Conservation (phyloP, 2,888 invertebrate species). For the Drosophila monieri region DNA sequence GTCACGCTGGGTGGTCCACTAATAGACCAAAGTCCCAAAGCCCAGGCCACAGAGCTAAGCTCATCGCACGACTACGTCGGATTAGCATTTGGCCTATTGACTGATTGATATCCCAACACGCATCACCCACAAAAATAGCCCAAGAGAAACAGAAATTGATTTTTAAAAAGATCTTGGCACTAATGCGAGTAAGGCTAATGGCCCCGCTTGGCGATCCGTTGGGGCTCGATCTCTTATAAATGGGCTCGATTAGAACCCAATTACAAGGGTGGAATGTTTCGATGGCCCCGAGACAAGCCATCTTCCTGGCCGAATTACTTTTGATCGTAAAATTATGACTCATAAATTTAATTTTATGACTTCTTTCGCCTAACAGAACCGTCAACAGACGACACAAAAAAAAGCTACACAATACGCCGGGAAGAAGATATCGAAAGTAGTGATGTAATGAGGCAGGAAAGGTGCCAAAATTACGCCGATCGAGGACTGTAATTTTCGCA, state of each 20-base stretch:
- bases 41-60: constrained; percentile 20
- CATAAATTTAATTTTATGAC: constrained; percentile 79
- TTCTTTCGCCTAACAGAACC: constrained; percentile 50
- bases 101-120: constrained; percentile 67
- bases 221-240: constrained; percentile 42
- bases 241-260: constrained; percentile 74
- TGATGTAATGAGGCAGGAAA: constrained; percentile 36
- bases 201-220: constrained; percentile 31
- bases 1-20: constrained; percentile 79
- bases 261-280: constrained; percentile 52
- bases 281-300: constrained; percentile 29
- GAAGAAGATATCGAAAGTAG: constrained; percentile 26
- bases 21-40: constrained; percentile 55
- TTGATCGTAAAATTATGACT: constrained; percentile 71
- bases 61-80: constrained; percentile 44
- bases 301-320: constrained; percentile 33
- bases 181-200: constrained; percentile 64
- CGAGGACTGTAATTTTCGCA: constrained; percentile 58
- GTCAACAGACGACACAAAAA: constrained; percentile 1
- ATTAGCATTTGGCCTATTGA: constrained; percentile 76
- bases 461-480: constrained; percentile 69
- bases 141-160: constrained; percentile 16
- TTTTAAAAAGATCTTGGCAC: constrained; percentile 53
- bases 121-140: constrained; percentile 54
- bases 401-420: neutral